Conservation (phyloP, 2,797 vertebrate genomes). For the Hippoglossus hippoglossus region DNA sequence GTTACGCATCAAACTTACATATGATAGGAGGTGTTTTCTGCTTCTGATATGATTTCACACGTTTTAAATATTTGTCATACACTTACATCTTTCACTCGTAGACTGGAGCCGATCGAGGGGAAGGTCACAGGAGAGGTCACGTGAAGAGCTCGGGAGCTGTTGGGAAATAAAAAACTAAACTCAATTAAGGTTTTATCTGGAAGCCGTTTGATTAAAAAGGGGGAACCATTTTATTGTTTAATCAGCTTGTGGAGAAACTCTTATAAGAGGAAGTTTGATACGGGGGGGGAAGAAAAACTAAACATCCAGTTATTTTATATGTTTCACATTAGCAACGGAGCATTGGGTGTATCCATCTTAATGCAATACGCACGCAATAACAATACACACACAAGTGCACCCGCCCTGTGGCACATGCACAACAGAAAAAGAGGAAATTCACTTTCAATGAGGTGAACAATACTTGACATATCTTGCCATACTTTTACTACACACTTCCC, state of each 20-base stretch:
- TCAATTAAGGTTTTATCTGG: slow-evolving; percentile 9
- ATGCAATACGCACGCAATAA: slow-evolving; percentile 18
- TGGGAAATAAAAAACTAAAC: slow-evolving; percentile 30
- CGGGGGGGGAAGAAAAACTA: slow-evolving; percentile 57
- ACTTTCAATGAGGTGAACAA: slow-evolving; percentile 76
- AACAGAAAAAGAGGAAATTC: slow-evolving; percentile 72
- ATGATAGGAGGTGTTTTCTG: background rate
- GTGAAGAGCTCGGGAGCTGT: background rate
- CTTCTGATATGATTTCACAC: slow-evolving; percentile 4
- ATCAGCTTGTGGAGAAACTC: slow-evolving; percentile 48
- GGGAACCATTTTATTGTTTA: slow-evolving; percentile 27
- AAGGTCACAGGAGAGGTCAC: slow-evolving; percentile 43
- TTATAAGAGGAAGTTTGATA: slow-evolving; percentile 58
- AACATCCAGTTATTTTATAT: slow-evolving; percentile 22
- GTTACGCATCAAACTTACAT: background rate
- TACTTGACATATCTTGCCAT: slow-evolving; percentile 75
- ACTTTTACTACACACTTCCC: slow-evolving; percentile 83
- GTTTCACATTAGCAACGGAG: background rate
- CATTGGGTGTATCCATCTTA: slow-evolving; percentile 38
- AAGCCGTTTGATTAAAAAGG: slow-evolving; percentile 39
- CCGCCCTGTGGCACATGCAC: slow-evolving; percentile 15
- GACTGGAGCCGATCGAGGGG: background rate
- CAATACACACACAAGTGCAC: slow-evolving; percentile 14
- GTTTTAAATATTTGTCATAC: background rate
- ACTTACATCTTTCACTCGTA: background rate